Base-by-base conservation (phyloP, 2,888 invertebrate genomes). In the Parthenolecanium corni region DNA sequence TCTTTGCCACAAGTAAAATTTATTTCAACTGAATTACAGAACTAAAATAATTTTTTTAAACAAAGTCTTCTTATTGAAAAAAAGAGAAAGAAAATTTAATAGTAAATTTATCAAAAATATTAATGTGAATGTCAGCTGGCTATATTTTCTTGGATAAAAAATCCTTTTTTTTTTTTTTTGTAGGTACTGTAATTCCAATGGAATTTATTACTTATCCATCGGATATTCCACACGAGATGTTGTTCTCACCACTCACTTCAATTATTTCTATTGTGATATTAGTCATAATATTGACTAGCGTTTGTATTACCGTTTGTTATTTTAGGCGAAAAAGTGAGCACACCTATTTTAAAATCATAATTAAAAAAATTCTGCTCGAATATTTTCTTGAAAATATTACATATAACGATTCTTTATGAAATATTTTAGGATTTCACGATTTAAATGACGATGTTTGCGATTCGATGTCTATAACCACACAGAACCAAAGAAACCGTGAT, bases 401-500 rank as follows among this genome's bases (percentile, higher is more conserved):
- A 44, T 9, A 44, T 44, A 44, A 44, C 20, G 12, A 40, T 2
- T 1, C n/a, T 40, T 40, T 44, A 11, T 44, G 3, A 44, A 9
- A 44, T 5, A 2, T 18, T 18, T 9, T 16, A 64, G 57, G 52
- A 44, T 49, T 51, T 1, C 3, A 56, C 42, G 57, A 52, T 36
- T 2, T 52, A 38, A 61, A 61, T 38, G 49, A 54, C 18, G 63
- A 63, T 23, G 38, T 54, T 18, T 52, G 53, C 46, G 66, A 66
- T n/a, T 53, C 61, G 0, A 85, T 86, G 0, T 85, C 86, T 0
- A 80, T 64, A 14, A 54, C 56, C 49, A 63, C 65, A 24, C 86
- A 86, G 74, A 86, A 86, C 76, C 86, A 86, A 72, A 85, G 83
- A 70, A 86, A 86, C 74, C 78, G 85, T 64, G 86, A 87, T 74